Evolutionary conservation across 2,888 invertebrate genomes (phyloP).

Genomic region (Spilarctia lutea): DNA sequence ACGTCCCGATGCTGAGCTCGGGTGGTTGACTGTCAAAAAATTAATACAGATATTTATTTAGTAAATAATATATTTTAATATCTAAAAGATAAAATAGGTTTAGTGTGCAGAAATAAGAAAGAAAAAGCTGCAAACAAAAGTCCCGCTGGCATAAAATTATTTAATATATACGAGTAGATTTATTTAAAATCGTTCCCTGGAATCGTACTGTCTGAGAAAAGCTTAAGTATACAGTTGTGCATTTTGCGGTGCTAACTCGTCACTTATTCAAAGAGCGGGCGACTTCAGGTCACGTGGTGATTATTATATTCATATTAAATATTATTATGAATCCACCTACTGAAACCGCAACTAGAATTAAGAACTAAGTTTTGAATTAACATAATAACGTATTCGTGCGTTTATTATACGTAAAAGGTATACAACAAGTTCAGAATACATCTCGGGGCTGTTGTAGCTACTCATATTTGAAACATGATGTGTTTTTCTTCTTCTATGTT

Average conservation of each 20-base stretch:
- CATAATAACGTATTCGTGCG: neutral
- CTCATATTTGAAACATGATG: too few relatives aligned
- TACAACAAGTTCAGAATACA: neutral
- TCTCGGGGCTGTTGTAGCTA: too few relatives aligned
- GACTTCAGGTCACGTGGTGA: constrained; percentile 25
- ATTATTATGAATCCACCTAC: constrained; percentile 13
- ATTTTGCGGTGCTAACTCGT: constrained; percentile 9
- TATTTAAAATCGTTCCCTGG: constrained; percentile 1
- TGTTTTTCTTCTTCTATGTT: too few relatives aligned
- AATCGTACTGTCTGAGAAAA: neutral
- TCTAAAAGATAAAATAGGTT: too few relatives aligned
- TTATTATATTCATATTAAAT: too few relatives aligned
- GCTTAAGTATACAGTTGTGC: neutral
- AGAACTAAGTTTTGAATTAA: too few relatives aligned
- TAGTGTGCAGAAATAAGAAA: too few relatives aligned
- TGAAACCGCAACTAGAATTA: neutral
- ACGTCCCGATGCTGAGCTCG: too few relatives aligned
- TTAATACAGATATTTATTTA: too few relatives aligned
- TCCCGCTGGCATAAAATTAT: neutral
- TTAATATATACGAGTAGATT: neutral
- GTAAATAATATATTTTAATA: too few relatives aligned
- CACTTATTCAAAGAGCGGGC: constrained; percentile 26
- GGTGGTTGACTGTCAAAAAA: too few relatives aligned
- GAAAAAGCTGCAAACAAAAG: too few relatives aligned
- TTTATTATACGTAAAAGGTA: neutral